Percentiles rank a stretch among this genome's conserved stretches.
phyloP scores from a whole-genome alignment of 2,888 invertebrate genomes.

The Bembecia ichneumoniformis region DNA sequence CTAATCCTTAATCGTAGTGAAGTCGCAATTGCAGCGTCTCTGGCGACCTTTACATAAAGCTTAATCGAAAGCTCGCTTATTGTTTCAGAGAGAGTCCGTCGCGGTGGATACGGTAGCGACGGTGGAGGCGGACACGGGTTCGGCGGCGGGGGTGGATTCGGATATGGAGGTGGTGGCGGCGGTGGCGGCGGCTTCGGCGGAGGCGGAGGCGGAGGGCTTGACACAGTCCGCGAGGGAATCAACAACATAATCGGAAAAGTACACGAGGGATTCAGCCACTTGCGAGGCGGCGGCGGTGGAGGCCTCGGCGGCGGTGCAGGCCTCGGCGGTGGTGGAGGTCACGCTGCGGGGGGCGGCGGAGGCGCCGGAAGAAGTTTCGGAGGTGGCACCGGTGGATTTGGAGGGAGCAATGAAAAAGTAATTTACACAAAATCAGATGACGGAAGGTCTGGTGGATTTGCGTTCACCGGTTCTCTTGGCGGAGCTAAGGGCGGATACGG shows the following conservation, averaged over 20 bases:
- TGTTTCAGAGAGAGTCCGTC: slow-evolving; percentile 37
- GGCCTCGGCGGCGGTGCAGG: slow-evolving; percentile 27
- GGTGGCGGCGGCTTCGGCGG: slow-evolving; percentile 12
- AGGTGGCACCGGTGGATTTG: slow-evolving; percentile 18
- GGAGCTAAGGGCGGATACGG: slow-evolving; percentile 33
- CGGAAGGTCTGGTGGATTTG: slow-evolving; percentile 59
- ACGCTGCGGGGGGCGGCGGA: slow-evolving; percentile 24
- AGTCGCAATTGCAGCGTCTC: too few relatives aligned
- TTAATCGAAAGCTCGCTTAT: background rate
- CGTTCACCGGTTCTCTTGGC: slow-evolving; percentile 47
- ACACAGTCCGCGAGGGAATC: slow-evolving; percentile 34
- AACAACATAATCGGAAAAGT: slow-evolving; percentile 37
- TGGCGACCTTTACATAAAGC: background rate
- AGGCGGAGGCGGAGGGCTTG: slow-evolving; percentile 28
- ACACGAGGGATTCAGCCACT: slow-evolving; percentile 24
- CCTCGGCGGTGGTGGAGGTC: slow-evolving; percentile 24
- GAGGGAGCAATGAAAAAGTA: slow-evolving; percentile 33
- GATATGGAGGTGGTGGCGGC: slow-evolving; percentile 17
- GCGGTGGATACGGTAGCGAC: slow-evolving; percentile 30
- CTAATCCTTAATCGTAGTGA: too few relatives aligned
- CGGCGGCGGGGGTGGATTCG: slow-evolving; percentile 24
- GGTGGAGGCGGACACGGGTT: slow-evolving; percentile 22
- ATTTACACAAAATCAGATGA: slow-evolving; percentile 51
- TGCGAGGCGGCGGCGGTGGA: slow-evolving; percentile 4
- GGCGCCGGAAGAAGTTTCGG: slow-evolving; percentile 25